Conservation (phyloP, 2,888 invertebrate species). For the Sphaerophoria rueppellii region DNA sequence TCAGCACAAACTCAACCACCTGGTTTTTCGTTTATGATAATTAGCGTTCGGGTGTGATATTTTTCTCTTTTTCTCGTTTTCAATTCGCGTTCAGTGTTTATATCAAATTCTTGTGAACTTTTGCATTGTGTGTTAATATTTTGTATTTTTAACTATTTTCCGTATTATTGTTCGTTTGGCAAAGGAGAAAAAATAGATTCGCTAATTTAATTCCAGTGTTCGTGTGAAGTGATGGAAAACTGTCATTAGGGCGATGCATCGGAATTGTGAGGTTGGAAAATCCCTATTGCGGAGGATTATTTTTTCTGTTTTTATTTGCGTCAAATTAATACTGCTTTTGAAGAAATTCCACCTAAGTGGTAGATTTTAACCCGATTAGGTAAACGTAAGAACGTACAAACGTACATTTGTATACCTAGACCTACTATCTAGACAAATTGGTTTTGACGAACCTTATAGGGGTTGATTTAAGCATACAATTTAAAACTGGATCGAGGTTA, state of each 20-base stretch:
- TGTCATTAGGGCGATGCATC: not conserved
- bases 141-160: not conserved
- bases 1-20: constrained; percentile 56
- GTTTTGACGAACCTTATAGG: too few relatives aligned
- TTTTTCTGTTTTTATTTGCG: not conserved
- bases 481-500: too few relatives aligned
- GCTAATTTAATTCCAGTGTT: constrained; percentile 49
- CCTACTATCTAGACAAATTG: too few relatives aligned
- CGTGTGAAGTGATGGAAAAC: constrained; percentile 14
- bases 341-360: too few relatives aligned
- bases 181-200: not conserved
- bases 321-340: not conserved
- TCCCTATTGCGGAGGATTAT: not conserved
- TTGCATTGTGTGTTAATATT: constrained; percentile 25
- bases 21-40: constrained; percentile 32
- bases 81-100: constrained; percentile 55
- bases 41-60: constrained; percentile 56
- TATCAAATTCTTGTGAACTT: not conserved
- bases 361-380: not conserved
- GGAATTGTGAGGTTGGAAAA: constrained; percentile 7
- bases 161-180: constrained; percentile 8
- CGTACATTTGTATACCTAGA: too few relatives aligned
- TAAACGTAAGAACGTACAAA: too few relatives aligned
- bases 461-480: too few relatives aligned
- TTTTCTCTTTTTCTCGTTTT: constrained; percentile 37